phyloP scores from a whole-genome alignment of 2,888 invertebrate genomes.

The Pristionchus entomophagus region DNA sequence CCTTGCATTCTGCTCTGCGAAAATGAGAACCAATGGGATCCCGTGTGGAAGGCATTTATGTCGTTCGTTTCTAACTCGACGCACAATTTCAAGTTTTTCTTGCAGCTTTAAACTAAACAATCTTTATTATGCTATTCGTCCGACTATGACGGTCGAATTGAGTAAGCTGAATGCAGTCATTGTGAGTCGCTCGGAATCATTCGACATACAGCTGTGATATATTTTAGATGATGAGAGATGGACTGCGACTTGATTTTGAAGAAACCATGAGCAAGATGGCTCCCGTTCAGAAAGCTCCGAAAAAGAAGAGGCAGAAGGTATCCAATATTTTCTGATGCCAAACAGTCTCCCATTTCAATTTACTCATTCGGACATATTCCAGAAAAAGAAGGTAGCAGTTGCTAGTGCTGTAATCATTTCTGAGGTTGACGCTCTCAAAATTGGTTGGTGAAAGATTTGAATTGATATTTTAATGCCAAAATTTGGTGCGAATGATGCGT shows the following conservation, averaged over 20 bases:
- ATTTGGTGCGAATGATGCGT: no score
- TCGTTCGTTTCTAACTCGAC: not conserved
- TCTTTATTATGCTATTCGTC: not conserved
- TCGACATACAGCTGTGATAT: not conserved
- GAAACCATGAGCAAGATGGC: not conserved
- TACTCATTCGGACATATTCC: not conserved
- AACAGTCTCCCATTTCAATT: not conserved
- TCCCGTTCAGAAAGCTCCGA: not conserved
- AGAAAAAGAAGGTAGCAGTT: not conserved
- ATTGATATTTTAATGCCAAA: no score
- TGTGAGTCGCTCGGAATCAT: not conserved
- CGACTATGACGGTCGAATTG: not conserved
- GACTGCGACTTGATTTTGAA: not conserved
- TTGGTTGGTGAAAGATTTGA: no score
- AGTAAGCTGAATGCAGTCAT: not conserved
- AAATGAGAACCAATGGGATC: not conserved
- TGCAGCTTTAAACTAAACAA: not conserved
- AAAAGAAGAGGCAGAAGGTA: not conserved
- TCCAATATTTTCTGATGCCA: not conserved
- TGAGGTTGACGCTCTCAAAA: not conserved
- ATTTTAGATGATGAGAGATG: not conserved
- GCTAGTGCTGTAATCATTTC: not conserved
- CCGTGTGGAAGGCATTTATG: not conserved
- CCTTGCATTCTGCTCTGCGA: not conserved
- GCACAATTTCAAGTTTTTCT: not conserved